phyloP scores from a whole-genome alignment of 1,140 invertebrate genomes.

The silkworm (Bombyx mori) region DNA sequence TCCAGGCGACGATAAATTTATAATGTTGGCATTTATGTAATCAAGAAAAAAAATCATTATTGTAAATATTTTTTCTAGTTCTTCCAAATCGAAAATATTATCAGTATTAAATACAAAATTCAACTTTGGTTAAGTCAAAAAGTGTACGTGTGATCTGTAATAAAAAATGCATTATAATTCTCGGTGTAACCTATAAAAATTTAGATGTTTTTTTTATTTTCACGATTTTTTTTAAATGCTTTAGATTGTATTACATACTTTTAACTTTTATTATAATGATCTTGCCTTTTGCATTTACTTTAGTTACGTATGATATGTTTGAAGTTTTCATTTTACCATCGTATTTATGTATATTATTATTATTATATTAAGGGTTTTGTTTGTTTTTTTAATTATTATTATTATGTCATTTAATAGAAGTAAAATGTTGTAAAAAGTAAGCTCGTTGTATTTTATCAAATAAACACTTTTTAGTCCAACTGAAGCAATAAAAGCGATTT shows the following conservation, averaged over 20 bases:
- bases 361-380: slow-evolving; percentile 70
- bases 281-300: slow-evolving; percentile 70
- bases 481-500: slow-evolving; percentile 50
- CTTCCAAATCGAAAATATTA: slow-evolving; percentile 63
- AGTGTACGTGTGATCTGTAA: slow-evolving; percentile 65
- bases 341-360: slow-evolving; percentile 70
- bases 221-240: slow-evolving; percentile 32
- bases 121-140: slow-evolving; percentile 66
- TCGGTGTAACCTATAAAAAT: slow-evolving; percentile 57
- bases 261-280: slow-evolving; percentile 34
- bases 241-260: slow-evolving; percentile 48
- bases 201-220: slow-evolving; percentile 26
- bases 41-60: slow-evolving; percentile 39
- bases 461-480: slow-evolving; percentile 72
- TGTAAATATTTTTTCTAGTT: slow-evolving; percentile 70
- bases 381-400: slow-evolving; percentile 69
- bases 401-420: slow-evolving; percentile 60
- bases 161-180: slow-evolving; percentile 54
- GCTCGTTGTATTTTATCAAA: slow-evolving; percentile 72
- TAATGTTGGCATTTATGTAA: slow-evolving; percentile 50
- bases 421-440: slow-evolving; percentile 72
- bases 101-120: slow-evolving; percentile 72
- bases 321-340: slow-evolving; percentile 61
- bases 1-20: slow-evolving; percentile 58
- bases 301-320: slow-evolving; percentile 64